These are phyloP conservation scores for Radopholus similis DNA, from an alignment of 1,140 invertebrate genomes.

Conservation along the genomic window DNA sequence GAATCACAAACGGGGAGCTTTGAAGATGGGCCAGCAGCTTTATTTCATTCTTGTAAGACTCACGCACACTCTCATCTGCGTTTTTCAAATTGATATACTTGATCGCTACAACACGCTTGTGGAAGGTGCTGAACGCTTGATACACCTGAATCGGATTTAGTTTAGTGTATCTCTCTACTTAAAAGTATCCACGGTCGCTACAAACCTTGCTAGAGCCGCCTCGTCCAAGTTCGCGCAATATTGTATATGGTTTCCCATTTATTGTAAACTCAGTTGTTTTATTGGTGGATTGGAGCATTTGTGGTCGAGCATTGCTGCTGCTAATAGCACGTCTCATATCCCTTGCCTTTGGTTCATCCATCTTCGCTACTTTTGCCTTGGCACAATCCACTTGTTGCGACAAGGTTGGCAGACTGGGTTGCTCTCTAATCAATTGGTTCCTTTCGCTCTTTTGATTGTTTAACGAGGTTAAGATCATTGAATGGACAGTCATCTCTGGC, in stretches of 20 bases:
- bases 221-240: background rate
- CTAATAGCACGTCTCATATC: too few relatives aligned
- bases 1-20: slow-evolving; percentile 74
- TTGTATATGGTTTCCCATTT: background rate
- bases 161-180: background rate
- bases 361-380: too few relatives aligned
- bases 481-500: too few relatives aligned
- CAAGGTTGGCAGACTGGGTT: too few relatives aligned
- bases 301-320: too few relatives aligned
- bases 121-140: background rate
- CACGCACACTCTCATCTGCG: slow-evolving; percentile 70
- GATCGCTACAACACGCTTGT: slow-evolving; percentile 24
- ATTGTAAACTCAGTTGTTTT: too few relatives aligned
- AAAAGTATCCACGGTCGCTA: background rate
- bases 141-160: background rate
- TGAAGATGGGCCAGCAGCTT: slow-evolving; percentile 77
- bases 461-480: too few relatives aligned
- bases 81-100: slow-evolving; percentile 70
- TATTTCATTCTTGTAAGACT: slow-evolving; percentile 86
- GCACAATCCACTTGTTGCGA: too few relatives aligned
- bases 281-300: too few relatives aligned
- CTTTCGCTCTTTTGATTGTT: too few relatives aligned
- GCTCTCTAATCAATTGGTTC: too few relatives aligned
- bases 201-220: background rate
- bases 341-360: too few relatives aligned